phyloP scores from a whole-genome alignment of 2,113 vertebrate species.

The Tragelaphus scriptus region DNA sequence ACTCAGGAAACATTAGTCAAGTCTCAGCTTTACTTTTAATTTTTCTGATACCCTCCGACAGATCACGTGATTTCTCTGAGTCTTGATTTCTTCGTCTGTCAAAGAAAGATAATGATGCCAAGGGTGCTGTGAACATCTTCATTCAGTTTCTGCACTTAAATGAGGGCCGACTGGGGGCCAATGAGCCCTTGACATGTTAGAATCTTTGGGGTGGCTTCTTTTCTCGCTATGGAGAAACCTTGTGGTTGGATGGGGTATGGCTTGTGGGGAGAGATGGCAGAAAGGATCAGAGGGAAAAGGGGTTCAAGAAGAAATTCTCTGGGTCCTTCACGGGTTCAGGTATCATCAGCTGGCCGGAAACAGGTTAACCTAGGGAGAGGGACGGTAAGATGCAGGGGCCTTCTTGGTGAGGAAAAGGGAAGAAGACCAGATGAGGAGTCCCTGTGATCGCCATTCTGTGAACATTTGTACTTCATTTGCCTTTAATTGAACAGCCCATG shows the following conservation, averaged over 20 bases:
- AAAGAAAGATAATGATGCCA: neutral
- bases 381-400: neutral
- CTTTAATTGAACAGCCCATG: neutral
- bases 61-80: neutral
- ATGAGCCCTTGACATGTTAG: neutral
- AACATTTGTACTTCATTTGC: neutral
- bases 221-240: neutral
- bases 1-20: neutral
- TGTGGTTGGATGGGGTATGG: neutral
- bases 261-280: neutral
- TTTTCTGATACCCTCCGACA: neutral
- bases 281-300: neutral
- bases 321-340: neutral
- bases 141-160: neutral
- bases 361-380: neutral
- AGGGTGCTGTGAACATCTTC: neutral
- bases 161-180: accelerated
- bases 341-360: neutral
- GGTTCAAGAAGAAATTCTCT: neutral
- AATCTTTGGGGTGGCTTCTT: neutral
- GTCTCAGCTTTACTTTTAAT: neutral
- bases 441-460: neutral
- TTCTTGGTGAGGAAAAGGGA: neutral
- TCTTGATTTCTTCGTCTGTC: neutral
- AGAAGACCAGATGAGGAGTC: neutral